A percentile compares a stretch with the other conserved stretches of the same genome.
phyloP scores from a whole-genome alignment of 1,140 invertebrate genomes.

The Diorhabda sublineata region DNA sequence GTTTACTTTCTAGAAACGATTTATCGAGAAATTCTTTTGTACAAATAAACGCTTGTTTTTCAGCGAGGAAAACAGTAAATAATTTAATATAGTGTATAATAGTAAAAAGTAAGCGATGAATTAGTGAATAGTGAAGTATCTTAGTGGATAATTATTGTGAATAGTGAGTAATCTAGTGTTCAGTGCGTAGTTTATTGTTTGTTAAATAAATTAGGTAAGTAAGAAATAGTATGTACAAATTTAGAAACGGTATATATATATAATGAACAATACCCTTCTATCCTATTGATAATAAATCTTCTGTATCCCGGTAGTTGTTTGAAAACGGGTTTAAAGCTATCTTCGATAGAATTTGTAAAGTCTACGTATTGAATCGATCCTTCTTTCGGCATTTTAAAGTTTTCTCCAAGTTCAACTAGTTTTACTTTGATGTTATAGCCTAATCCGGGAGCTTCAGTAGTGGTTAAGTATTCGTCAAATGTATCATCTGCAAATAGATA shows the following conservation, averaged over 20 bases:
- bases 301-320: constrained; percentile 68
- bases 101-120: too few species aligned
- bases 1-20: too few species aligned
- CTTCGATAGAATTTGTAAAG: constrained; percentile 64
- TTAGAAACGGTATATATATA: not conserved
- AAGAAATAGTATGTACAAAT: too few species aligned
- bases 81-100: too few species aligned
- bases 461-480: constrained; percentile 56
- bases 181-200: too few species aligned
- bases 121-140: too few species aligned
- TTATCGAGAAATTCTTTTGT: too few species aligned
- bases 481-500: constrained; percentile 44
- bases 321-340: constrained; percentile 61
- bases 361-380: constrained; percentile 69
- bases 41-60: too few species aligned
- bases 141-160: too few species aligned
- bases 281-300: constrained; percentile 62
- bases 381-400: constrained; percentile 64
- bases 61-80: too few species aligned
- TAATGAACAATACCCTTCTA: constrained; percentile 47
- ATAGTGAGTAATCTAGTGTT: too few species aligned
- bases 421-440: constrained; percentile 71
- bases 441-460: constrained; percentile 57
- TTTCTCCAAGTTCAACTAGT: constrained; percentile 70
- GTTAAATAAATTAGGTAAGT: too few species aligned